Conservation (phyloP, 2,888 invertebrate genomes). For the Eilema depressum region DNA sequence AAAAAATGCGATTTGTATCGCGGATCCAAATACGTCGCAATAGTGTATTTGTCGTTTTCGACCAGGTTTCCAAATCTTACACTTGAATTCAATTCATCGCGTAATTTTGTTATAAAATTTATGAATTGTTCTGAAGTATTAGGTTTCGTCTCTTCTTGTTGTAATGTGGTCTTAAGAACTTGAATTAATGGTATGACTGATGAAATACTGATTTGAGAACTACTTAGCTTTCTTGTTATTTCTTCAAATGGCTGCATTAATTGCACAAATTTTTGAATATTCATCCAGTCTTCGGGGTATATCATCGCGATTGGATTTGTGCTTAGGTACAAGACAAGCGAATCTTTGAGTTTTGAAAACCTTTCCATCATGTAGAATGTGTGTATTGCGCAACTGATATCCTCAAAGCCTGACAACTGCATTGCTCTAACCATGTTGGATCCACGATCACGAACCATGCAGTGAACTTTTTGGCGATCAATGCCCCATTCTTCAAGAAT, state of each 20-base stretch:
- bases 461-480: slow-evolving; percentile 29
- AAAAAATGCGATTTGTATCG: no score
- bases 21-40: no score
- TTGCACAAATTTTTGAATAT: slow-evolving; percentile 34
- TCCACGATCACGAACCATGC: slow-evolving; percentile 36
- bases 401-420: slow-evolving; percentile 26
- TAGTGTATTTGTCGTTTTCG: no score
- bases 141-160: slow-evolving; percentile 34
- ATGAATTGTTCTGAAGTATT: slow-evolving; percentile 33
- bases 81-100: slow-evolving; percentile 33
- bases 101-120: slow-evolving; percentile 35
- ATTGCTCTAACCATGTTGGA: slow-evolving; percentile 37
- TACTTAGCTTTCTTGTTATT: slow-evolving; percentile 38
- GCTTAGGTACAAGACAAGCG: slow-evolving; percentile 27
- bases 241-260: slow-evolving; percentile 42
- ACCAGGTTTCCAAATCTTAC: no score
- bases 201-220: slow-evolving; percentile 37
- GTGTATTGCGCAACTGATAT: slow-evolving; percentile 31
- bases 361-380: slow-evolving; percentile 36
- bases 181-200: slow-evolving; percentile 41
- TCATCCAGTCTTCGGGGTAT: slow-evolving; percentile 40
- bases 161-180: slow-evolving; percentile 30
- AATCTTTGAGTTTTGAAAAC: slow-evolving; percentile 31
- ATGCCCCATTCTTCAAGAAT: slow-evolving; percentile 36
- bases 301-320: slow-evolving; percentile 37